Percentiles rank a stretch among this genome's conserved stretches.
These are phyloP conservation scores for Tiphia femorata DNA, from an alignment of 2,888 invertebrate species.

Conservation along the genomic window DNA sequence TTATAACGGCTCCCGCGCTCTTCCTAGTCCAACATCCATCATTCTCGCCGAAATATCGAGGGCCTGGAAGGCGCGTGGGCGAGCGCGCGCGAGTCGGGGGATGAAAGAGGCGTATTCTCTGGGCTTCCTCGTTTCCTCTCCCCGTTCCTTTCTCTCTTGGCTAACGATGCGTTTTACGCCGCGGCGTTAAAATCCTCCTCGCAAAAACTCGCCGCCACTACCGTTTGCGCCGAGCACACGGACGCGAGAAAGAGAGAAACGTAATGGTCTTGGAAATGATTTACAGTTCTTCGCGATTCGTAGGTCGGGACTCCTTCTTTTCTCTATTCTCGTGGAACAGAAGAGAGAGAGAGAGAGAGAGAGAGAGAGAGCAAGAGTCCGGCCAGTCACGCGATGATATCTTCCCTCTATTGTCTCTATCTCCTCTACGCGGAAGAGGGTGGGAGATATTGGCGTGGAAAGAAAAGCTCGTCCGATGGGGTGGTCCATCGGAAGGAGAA, in stretches of 20 bases:
- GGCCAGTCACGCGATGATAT: conserved; percentile 38
- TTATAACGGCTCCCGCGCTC: conserved; percentile 19
- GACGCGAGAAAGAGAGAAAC: conserved; percentile 2
- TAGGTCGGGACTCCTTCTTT: conserved; percentile 5
- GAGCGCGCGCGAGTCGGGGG: conserved; percentile 1
- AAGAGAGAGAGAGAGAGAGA: conserved; percentile 12
- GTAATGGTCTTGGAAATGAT: conserved; percentile 36
- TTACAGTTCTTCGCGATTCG: conserved; percentile 33
- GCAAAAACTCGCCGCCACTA: conserved; percentile 25
- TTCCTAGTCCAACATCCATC: conserved; percentile 35
- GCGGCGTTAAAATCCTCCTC: conserved; percentile 31
- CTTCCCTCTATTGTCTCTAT: conserved; percentile 39
- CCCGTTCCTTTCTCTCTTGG: conserved; percentile 7
- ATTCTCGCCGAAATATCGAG: conserved; percentile 27
- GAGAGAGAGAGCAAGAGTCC: conserved; percentile 14
- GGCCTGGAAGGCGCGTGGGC: conserved; percentile 20
- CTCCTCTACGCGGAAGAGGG: conserved; percentile 4
- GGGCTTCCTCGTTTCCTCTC: neutral
- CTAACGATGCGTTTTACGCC: conserved; percentile 48
- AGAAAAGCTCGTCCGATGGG: neutral
- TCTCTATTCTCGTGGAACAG: conserved; percentile 12
- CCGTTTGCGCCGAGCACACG: conserved; percentile 7
- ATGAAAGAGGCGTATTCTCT: conserved; percentile 11
- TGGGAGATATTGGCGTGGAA: neutral
- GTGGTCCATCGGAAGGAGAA: neutral